These are phyloP conservation scores for Loripinus fragilis DNA, from an alignment of 2,888 invertebrate genomes.

Conservation along the genomic window DNA sequence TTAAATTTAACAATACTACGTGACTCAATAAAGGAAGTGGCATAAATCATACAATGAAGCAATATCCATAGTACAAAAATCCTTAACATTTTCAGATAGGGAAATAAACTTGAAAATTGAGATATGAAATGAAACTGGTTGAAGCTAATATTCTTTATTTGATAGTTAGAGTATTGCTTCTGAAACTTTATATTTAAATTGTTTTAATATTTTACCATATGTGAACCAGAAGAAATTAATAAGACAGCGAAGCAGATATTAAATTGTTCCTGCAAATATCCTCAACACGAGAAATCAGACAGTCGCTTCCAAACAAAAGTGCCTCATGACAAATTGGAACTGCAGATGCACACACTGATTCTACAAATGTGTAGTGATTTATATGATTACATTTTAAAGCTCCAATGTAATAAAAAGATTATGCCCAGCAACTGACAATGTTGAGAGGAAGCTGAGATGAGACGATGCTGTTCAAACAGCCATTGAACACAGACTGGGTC, in stretches of 20 bases:
- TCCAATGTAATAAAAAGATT: too few relatives aligned
- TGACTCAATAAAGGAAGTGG: too few relatives aligned
- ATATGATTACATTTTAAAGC: too few relatives aligned
- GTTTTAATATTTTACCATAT: conserved; percentile 13
- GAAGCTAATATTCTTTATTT: conserved; percentile 3
- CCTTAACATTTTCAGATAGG: not conserved
- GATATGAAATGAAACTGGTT: not conserved
- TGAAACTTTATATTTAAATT: conserved; percentile 16
- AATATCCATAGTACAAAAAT: not conserved
- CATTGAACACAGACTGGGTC: too few relatives aligned
- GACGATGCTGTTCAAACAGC: too few relatives aligned
- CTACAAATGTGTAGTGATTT: too few relatives aligned
- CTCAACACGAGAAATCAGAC: not conserved
- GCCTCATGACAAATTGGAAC: too few relatives aligned
- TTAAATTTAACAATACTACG: too few relatives aligned
- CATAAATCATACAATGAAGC: not conserved
- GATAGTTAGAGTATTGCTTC: conserved; percentile 19
- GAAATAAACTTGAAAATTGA: conserved; percentile 16
- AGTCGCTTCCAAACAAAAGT: too few relatives aligned
- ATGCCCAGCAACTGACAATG: too few relatives aligned
- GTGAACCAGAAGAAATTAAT: conserved; percentile 5
- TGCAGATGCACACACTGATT: too few relatives aligned
- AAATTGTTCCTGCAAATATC: not conserved
- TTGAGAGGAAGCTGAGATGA: too few relatives aligned
- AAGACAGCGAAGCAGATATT: not conserved